Percentiles rank a stretch among this genome's conserved stretches.
Evolutionary conservation across 2,113 vertebrate species (phyloP).

Genomic region (Galemys pyrenaicus): DNA sequence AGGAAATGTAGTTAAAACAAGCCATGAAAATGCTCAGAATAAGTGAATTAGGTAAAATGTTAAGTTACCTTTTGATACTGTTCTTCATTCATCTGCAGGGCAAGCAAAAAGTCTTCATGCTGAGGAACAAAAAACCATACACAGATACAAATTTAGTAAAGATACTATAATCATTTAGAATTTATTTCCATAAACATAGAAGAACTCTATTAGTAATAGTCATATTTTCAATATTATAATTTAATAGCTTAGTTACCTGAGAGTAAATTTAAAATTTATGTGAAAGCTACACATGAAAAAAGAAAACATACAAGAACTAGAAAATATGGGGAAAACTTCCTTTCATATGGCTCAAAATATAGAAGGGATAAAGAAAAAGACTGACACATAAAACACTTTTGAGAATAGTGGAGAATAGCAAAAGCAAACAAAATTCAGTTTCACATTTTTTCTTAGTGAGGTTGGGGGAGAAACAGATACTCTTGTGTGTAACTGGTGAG

Average conservation of each 20-base stretch:
- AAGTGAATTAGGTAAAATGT: slow-evolving; percentile 9
- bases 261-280: not conserved
- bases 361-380: not conserved
- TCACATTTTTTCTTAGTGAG: not conserved
- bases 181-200: slow-evolving; percentile 16
- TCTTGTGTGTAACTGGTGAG: not conserved
- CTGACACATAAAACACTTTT: not conserved
- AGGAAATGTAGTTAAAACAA: not conserved
- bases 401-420: not conserved
- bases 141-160: slow-evolving; percentile 30
- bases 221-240: not conserved
- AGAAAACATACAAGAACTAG: not conserved
- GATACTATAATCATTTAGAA: not conserved
- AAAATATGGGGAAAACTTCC: not conserved
- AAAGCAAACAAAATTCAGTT: slow-evolving; percentile 11
- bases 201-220: not conserved
- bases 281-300: not conserved
- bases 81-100: slow-evolving; percentile 97
- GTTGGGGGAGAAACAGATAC: not conserved
- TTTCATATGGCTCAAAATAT: not conserved
- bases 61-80: slow-evolving; percentile 95
- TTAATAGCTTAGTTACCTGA: slow-evolving; percentile 4
- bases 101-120: slow-evolving; percentile 97
- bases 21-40: not conserved
- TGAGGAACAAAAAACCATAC: slow-evolving; percentile 77